These are phyloP conservation scores for Drosophila bipectinata DNA, from an alignment of 1,140 invertebrate genomes.

Conservation along the genomic window DNA sequence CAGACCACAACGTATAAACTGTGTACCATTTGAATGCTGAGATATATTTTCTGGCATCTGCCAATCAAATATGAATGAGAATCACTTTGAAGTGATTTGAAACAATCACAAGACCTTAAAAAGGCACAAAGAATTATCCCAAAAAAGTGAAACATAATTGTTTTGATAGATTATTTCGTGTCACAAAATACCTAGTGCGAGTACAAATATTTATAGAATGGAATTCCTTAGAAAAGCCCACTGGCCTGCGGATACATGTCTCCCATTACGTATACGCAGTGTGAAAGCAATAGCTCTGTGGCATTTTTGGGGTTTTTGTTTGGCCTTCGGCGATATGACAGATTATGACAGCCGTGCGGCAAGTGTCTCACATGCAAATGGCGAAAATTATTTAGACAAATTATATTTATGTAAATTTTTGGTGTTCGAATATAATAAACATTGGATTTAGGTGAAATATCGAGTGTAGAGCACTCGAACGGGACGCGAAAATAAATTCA, in stretches of 20 bases:
- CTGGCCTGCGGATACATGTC: constrained; percentile 25
- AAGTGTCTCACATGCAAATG: constrained; percentile 57
- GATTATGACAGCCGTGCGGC: constrained; percentile 75
- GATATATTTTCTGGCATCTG: constrained; percentile 28
- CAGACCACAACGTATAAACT: constrained; percentile 24
- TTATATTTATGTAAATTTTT: constrained; percentile 57
- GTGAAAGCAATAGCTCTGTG: constrained; percentile 35
- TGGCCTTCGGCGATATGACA: constrained; percentile 68
- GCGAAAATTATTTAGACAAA: constrained; percentile 30
- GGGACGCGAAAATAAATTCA: constrained; percentile 63
- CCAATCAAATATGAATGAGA: constrained; percentile 36
- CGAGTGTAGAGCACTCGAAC: constrained; percentile 14
- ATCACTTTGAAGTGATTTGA: constrained; percentile 1
- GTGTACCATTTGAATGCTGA: constrained; percentile 8
- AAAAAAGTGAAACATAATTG: not conserved
- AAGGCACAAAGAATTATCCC: not conserved
- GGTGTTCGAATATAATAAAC: constrained; percentile 51
- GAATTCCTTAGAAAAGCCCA: constrained; percentile 50
- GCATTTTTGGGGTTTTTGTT: constrained; percentile 52
- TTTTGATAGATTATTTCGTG: constrained; percentile 21
- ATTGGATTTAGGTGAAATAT: constrained; percentile 36
- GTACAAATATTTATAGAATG: constrained; percentile 18
- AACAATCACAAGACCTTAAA: not conserved
- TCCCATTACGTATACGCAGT: constrained; percentile 57
- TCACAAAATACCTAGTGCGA: not conserved